Evolutionary conservation across 2,888 invertebrate genomes (phyloP), one percentile per base, ranked within the genome.

Genomic region (Lydus trimaculatus): DNA sequence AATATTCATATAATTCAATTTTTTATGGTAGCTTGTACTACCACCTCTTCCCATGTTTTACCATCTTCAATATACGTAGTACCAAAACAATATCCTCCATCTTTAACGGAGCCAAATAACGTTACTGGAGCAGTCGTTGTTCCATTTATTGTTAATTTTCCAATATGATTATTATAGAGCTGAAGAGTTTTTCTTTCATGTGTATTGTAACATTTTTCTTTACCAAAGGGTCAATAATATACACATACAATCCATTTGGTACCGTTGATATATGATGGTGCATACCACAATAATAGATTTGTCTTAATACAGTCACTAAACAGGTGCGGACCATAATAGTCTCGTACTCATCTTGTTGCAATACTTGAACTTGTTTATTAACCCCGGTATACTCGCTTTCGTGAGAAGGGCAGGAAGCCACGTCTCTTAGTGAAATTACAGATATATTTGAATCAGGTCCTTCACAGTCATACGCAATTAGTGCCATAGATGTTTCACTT

Each of bases 11-110:
- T 13, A 31, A 15, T 4, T 20, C 11, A 9, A 69, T n/a, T 60
- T 39, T 63, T 62, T 1, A 66, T 33, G 0, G 61, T 15, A 9
- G 56, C 66, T 0, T 28, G 28, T 3, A 66, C 61, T 1, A 64
- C 23, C 3, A 66, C 66, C n/a, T 63, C 28, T n/a, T 39, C 31
- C 66, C 64, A 69, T 1, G 56, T 23, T 6, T 28, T 25, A 7
- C 66, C 69, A 31, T 63, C 43, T 56, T 66, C 66, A 6, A 3
- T 39, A 17, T 68, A 68, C 9, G 36, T 15, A 2, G 60, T 52
- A 5, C n/a, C n/a, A n/a, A n/a, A n/a, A n/a, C n/a, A n/a, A n/a
- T n/a, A n/a, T n/a, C 33, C 52, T 17, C 36, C 60, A 3, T 25
- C 17, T 4, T 3, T 23, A 59, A 63, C n/a, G 1, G 4, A 9